Percentiles rank a stretch among this genome's conserved stretches.
phyloP scores from a whole-genome alignment of 2,888 invertebrate species.

The Blomia tropicalis region DNA sequence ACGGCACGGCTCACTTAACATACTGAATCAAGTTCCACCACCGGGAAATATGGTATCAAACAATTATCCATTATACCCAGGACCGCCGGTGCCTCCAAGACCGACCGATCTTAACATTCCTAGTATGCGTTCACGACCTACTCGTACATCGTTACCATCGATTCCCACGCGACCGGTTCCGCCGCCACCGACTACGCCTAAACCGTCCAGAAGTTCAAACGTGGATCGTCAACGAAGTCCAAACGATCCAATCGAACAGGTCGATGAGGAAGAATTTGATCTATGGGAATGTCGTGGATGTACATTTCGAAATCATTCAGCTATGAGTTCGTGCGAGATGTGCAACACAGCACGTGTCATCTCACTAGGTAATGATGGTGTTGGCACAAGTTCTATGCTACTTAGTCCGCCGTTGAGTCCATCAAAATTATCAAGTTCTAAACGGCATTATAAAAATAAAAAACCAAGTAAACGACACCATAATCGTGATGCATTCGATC shows the following conservation, averaged over 20 bases:
- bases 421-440: background rate
- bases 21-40: background rate
- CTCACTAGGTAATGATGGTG: background rate
- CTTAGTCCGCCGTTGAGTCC: background rate
- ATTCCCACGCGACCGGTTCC: background rate
- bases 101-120: slow-evolving; percentile 1
- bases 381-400: too few species aligned
- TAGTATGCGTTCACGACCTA: background rate
- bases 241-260: too few species aligned
- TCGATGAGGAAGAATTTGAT: background rate
- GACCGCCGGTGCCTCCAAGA: background rate
- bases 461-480: background rate
- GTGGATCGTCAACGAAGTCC: background rate
- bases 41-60: background rate
- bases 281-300: slow-evolving; percentile 4
- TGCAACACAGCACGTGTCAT: background rate
- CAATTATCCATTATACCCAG: background rate
- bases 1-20: background rate
- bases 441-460: slow-evolving; percentile 13
- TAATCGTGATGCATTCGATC: background rate
- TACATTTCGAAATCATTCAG: background rate
- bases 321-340: background rate
- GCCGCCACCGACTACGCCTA: slow-evolving; percentile 7
- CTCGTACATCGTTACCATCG: background rate
- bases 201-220: background rate